phyloP scores from a whole-genome alignment of 2,888 invertebrate genomes.

The Cryptocephalus moraei region DNA sequence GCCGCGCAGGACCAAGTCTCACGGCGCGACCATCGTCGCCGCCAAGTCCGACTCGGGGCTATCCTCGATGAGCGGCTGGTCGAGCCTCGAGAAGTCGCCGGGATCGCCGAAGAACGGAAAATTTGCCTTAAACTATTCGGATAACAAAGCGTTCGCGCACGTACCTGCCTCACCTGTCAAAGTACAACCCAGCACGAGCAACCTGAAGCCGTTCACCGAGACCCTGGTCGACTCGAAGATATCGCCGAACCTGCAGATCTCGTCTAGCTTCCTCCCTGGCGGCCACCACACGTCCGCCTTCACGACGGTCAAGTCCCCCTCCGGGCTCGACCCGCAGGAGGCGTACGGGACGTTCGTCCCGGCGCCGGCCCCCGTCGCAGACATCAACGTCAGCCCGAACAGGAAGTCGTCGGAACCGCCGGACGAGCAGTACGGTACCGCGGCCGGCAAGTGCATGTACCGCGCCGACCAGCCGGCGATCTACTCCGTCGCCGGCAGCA shows the following conservation, averaged over 20 bases:
- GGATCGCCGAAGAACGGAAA: conserved; percentile 58
- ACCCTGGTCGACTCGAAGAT: conserved; percentile 44
- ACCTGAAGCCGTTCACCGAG: conserved; percentile 43
- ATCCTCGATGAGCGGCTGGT: conserved; percentile 81
- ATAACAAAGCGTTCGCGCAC: conserved; percentile 2
- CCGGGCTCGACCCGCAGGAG: conserved; percentile 38
- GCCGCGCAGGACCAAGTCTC: conserved; percentile 55
- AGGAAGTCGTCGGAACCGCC: conserved; percentile 31
- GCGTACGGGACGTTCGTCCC: conserved; percentile 44
- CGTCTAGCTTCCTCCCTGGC: conserved; percentile 33
- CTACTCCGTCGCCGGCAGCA: conserved; percentile 64
- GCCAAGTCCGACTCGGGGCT: conserved; percentile 80
- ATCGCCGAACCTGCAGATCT: conserved; percentile 25
- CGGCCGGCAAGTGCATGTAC: conserved; percentile 37
- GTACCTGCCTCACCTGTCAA: conserved; percentile 15
- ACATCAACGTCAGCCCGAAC: conserved; percentile 43
- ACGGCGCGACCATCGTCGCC: conserved; percentile 53
- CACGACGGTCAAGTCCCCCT: conserved; percentile 44
- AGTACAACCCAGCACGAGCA: conserved; percentile 8
- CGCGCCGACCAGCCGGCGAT: conserved; percentile 53
- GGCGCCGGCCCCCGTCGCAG: conserved; percentile 42
- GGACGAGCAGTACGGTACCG: conserved; percentile 16
- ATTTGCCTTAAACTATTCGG: conserved; percentile 5
- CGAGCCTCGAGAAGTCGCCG: conserved; percentile 76
- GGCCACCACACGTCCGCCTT: conserved; percentile 46